Base-by-base conservation (phyloP, 2,797 vertebrate species). In the Hypotaenidia okinawae region DNA sequence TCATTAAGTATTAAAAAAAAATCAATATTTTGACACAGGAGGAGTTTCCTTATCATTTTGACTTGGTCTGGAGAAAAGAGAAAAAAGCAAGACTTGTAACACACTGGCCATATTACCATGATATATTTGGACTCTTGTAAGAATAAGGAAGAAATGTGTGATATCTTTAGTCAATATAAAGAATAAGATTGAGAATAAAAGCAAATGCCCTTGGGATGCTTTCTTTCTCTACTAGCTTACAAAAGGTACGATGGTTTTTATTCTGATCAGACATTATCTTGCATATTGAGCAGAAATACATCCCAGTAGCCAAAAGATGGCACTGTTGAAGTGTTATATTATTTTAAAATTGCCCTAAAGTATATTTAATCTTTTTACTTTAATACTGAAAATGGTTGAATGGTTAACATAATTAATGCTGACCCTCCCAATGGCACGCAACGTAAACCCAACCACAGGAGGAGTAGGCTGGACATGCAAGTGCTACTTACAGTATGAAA, bases 221-320 rank as follows among this genome's bases (percentile, higher is more conserved):
- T 63, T 91, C 18, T 9, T 67, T 81, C 68, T 90, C 58, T 30
- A 63, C 62, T 64, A 35, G 43, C 30, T 77, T 83, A 55, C 74
- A 69, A 73, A 74, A 64, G 33, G 4, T 2, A 49, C 27, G 28
- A 43, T 64, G 59, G 15, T 61, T 87, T 82, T 81, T 86, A 82
- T 95, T 84, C 77, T 95, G 58, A 62, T 76, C 39, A 41, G 67
- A 54, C 23, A 10, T 61, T 74, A 8, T 55, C 23, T 14, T 81
- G 35, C 55, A 14, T 68, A 9, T 68, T 86, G 66, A 87, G 61
- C 67, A 73, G 66, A 52, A 74, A 51, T 95, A 51, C 67, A 23
- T 62, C 6, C 4, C 17, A 54, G 49, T 51, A 82, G 62, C 96
- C 98, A 96, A 95, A 96, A 98, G 98, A 95, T 98, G 98, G 98